Evolutionary conservation across 2,888 invertebrate species (phyloP).

Genomic region (Scelioninae gen. 1): DNA sequence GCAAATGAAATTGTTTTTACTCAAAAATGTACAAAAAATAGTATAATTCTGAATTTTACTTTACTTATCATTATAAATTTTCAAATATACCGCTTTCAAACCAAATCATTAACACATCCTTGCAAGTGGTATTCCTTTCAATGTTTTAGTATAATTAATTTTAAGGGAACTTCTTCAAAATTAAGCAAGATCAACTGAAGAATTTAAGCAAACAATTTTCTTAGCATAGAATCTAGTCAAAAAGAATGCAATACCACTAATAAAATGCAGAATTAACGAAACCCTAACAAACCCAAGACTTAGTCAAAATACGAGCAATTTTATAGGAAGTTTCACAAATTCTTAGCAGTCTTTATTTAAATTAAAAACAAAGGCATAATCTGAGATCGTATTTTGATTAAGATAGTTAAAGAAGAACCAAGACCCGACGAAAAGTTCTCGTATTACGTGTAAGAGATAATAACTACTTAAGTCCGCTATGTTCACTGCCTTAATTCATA

Average conservation of each 20-base stretch:
- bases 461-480: slow-evolving; percentile 62
- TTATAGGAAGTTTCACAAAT: slow-evolving; percentile 26
- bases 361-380: neutral
- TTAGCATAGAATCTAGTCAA: slow-evolving; percentile 3
- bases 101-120: too few relatives aligned
- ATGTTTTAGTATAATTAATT: too few relatives aligned
- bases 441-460: slow-evolving; percentile 49
- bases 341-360: neutral
- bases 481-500: slow-evolving; percentile 68
- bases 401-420: slow-evolving; percentile 7
- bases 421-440: slow-evolving; percentile 31
- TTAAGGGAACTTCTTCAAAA: too few relatives aligned
- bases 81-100: too few relatives aligned
- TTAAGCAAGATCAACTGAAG: too few relatives aligned
- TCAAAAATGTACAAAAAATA: too few relatives aligned
- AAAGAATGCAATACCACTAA: slow-evolving; percentile 2
- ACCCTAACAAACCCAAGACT: slow-evolving; percentile 20
- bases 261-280: neutral
- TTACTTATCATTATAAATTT: too few relatives aligned
- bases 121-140: too few relatives aligned
- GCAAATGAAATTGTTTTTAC: too few relatives aligned
- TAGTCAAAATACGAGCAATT: slow-evolving; percentile 39
- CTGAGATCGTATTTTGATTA: slow-evolving; percentile 27
- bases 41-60: too few relatives aligned
- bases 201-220: neutral